A percentile compares a stretch with the other conserved stretches of the same genome.
phyloP scores from a whole-genome alignment of 2,113 vertebrate species.

The Aepyceros melampus region DNA sequence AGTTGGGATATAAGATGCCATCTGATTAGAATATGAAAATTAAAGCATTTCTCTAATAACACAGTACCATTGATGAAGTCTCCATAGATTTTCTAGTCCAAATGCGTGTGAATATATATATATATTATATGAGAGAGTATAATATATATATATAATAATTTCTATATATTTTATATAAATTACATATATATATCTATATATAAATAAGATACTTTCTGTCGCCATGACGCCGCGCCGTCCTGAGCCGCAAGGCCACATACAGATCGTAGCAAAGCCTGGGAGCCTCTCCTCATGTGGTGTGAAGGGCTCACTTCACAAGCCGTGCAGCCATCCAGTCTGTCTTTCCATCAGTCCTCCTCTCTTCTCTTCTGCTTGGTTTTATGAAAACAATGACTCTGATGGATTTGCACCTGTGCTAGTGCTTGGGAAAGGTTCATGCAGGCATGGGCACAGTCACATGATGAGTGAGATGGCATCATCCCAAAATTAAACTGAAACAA shows the following conservation, averaged over 20 bases:
- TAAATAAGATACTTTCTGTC: conserved; percentile 84
- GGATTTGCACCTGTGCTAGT: conserved; percentile 84
- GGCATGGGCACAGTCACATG: conserved; percentile 95
- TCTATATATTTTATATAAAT: conserved; percentile 86
- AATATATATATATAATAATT: conserved; percentile 84
- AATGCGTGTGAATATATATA: conserved; percentile 77
- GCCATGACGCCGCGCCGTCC: conserved; percentile 64
- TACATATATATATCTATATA: conserved; percentile 86
- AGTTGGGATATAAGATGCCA: conserved; percentile 59
- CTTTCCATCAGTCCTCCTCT: conserved; percentile 78
- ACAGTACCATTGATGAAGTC: conserved; percentile 77
- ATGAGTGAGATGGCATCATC: conserved; percentile 93
- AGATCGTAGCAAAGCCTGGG: conserved; percentile 70
- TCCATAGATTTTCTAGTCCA: conserved; percentile 80
- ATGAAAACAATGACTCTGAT: conserved; percentile 87
- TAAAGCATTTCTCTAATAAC: conserved; percentile 76
- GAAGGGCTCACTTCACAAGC: conserved; percentile 67
- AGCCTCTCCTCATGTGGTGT: conserved; percentile 48
- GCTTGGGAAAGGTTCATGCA: conserved; percentile 93
- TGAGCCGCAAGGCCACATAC: conserved; percentile 67
- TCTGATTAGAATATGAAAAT: conserved; percentile 73
- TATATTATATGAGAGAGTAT: conserved; percentile 75
- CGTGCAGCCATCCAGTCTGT: conserved; percentile 58
- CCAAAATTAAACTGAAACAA: conserved; percentile 77
- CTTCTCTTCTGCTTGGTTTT: conserved; percentile 85